phyloP scores from a whole-genome alignment of 2,113 vertebrate genomes.

The Leiothrix lutea region DNA sequence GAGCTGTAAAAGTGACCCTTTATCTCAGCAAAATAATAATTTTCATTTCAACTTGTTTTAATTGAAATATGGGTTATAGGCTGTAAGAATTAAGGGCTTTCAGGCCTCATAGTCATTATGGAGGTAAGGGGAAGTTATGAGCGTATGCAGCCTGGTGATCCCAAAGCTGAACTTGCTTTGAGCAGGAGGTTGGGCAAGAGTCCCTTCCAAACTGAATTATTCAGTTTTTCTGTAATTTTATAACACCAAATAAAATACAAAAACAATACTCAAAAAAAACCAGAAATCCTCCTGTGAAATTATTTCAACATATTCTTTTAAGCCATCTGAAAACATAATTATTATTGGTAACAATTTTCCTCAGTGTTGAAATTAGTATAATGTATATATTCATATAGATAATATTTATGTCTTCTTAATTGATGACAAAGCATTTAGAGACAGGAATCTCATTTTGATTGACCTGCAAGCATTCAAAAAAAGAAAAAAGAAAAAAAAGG shows the following conservation, averaged over 20 bases:
- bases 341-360: neutral
- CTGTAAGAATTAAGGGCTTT: neutral
- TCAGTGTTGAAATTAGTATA: neutral
- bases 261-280: neutral
- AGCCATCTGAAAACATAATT: neutral
- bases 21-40: conserved; percentile 3
- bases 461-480: neutral
- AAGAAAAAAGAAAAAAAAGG: neutral
- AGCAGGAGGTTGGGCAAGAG: neutral
- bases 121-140: neutral
- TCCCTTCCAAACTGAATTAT: neutral
- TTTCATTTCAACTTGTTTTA: conserved; percentile 26
- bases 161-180: neutral
- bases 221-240: neutral
- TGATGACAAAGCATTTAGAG: neutral
- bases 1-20: conserved; percentile 11
- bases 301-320: neutral
- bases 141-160: neutral
- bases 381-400: neutral
- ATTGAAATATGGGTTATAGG: neutral
- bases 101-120: neutral
- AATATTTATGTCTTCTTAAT: neutral
- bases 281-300: neutral
- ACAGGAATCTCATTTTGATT: neutral
- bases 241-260: neutral